Conservation (phyloP, 2,113 vertebrate species). For the Siphamia tubifer region DNA sequence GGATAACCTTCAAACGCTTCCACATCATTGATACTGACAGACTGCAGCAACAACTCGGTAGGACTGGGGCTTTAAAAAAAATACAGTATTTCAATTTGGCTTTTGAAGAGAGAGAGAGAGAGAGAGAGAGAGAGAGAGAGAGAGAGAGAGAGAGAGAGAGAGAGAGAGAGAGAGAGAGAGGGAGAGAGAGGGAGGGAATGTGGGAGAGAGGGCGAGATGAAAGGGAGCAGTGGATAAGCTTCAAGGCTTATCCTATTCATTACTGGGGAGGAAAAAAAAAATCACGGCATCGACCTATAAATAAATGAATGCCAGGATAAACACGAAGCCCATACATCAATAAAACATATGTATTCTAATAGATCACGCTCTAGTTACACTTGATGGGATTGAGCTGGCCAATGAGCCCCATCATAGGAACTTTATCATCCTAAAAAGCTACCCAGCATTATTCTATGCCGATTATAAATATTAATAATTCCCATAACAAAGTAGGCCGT, state of each 20-base stretch:
- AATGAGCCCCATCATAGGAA: slow-evolving; percentile 66
- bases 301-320: slow-evolving; percentile 78
- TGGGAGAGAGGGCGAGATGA: slow-evolving; percentile 59
- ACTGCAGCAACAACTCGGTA: slow-evolving; percentile 65
- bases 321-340: slow-evolving; percentile 73
- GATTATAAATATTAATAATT: slow-evolving; percentile 70
- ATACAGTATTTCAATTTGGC: slow-evolving; percentile 76
- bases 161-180: too few relatives aligned
- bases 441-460: slow-evolving; percentile 30
- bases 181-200: neutral
- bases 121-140: neutral
- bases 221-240: slow-evolving; percentile 75
- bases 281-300: slow-evolving; percentile 76
- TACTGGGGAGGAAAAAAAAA: slow-evolving; percentile 66
- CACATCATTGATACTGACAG: slow-evolving; percentile 74
- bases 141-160: slow-evolving; percentile 10
- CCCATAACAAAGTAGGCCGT: slow-evolving; percentile 53
- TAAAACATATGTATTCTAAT: slow-evolving; percentile 80
- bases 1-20: slow-evolving; percentile 70
- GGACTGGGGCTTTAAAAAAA: slow-evolving; percentile 53
- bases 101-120: slow-evolving; percentile 39
- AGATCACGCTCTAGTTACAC: slow-evolving; percentile 75
- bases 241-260: slow-evolving; percentile 79
- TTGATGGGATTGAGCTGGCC: slow-evolving; percentile 67
- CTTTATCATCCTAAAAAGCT: slow-evolving; percentile 61